Evolutionary conservation across 2,113 vertebrate genomes (phyloP).

Genomic region (Aphyosemion australe): DNA sequence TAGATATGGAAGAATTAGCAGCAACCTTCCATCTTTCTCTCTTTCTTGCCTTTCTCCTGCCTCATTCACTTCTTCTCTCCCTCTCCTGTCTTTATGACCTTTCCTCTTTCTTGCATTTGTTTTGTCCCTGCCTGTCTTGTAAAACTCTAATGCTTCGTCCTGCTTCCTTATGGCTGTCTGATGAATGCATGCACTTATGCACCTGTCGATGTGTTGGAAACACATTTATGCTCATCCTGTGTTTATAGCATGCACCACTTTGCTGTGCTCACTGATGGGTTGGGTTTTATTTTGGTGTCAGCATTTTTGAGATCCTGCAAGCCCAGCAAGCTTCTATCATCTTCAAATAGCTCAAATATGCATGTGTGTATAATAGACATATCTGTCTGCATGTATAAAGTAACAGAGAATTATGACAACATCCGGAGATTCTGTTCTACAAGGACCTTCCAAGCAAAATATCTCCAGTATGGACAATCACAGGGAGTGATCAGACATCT

Average conservation of each 20-base stretch:
- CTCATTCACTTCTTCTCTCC: constrained; percentile 43
- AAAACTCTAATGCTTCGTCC: constrained; percentile 28
- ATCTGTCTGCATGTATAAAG: too few relatives aligned
- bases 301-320: neutral
- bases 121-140: constrained; percentile 41
- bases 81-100: constrained; percentile 58
- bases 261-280: neutral
- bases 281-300: neutral
- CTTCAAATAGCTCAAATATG: too few relatives aligned
- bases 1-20: constrained; percentile 99
- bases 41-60: constrained; percentile 45
- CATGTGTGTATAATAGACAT: too few relatives aligned
- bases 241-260: neutral
- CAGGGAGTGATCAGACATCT: constrained; percentile 1
- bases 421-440: too few relatives aligned
- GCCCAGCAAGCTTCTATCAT: too few relatives aligned
- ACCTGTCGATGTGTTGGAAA: constrained; percentile 16
- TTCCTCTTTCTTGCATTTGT: constrained; percentile 48
- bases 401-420: too few relatives aligned
- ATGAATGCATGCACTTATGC: constrained; percentile 8
- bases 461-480: too few relatives aligned
- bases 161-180: constrained; percentile 24
- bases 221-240: neutral
- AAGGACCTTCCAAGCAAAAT: neutral
- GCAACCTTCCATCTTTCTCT: constrained; percentile 75